These are phyloP conservation scores for Perccottus glenii DNA, from an alignment of 2,113 vertebrate species.

Conservation along the genomic window DNA sequence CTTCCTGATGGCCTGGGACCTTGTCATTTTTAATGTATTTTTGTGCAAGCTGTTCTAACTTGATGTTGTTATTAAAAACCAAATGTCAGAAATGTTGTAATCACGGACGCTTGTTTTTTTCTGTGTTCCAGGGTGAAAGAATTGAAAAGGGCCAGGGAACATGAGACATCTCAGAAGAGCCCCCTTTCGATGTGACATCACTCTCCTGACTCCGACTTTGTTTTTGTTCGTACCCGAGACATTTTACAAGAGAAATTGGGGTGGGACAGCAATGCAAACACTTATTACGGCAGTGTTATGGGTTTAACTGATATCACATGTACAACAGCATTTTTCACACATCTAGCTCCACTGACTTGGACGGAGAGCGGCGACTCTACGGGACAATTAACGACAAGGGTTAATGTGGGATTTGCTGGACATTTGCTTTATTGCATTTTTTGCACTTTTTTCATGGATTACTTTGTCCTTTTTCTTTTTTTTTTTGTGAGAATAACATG, in stretches of 20 bases:
- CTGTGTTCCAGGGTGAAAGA: slow-evolving; percentile 97
- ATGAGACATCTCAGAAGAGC: slow-evolving; percentile 93
- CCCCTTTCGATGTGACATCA: slow-evolving; percentile 97
- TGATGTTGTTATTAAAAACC: not conserved
- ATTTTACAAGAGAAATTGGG: slow-evolving; percentile 86
- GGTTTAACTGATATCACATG: slow-evolving; percentile 72
- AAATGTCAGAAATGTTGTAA: not conserved
- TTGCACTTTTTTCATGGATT: slow-evolving; percentile 85
- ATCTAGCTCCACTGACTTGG: slow-evolving; percentile 78
- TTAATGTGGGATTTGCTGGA: slow-evolving; percentile 61
- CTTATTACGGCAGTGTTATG: slow-evolving; percentile 75
- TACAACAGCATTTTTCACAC: slow-evolving; percentile 73
- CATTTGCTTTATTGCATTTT: slow-evolving; percentile 82
- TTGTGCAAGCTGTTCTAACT: slow-evolving; percentile 17
- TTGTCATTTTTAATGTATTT: slow-evolving; percentile 20
- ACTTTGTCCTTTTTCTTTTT: slow-evolving; percentile 45
- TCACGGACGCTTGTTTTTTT: slow-evolving; percentile 35
- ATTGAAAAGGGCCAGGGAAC: slow-evolving; percentile 99
- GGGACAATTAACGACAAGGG: slow-evolving; percentile 67
- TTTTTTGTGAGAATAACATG: slow-evolving; percentile 56
- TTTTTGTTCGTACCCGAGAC: slow-evolving; percentile 97
- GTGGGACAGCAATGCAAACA: slow-evolving; percentile 79
- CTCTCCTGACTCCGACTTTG: slow-evolving; percentile 91
- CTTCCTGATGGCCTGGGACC: slow-evolving; percentile 38
- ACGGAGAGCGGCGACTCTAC: slow-evolving; percentile 70